Percentiles rank a stretch among this genome's conserved stretches.
Evolutionary conservation across 1,140 invertebrate species (phyloP).

Genomic region (Caerostris extrusa): DNA sequence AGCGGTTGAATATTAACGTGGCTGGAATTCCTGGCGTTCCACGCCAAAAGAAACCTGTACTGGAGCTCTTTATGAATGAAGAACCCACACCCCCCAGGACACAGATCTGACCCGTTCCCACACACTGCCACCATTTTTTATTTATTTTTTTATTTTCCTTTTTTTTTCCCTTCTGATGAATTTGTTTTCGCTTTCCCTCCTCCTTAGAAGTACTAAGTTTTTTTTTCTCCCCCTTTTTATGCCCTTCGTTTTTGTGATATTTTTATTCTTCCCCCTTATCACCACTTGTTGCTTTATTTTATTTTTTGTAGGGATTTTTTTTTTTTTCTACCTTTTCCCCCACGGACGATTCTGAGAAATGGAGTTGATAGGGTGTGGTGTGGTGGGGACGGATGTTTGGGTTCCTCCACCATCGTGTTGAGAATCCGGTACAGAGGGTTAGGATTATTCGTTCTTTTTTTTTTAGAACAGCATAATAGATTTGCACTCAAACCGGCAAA

Average conservation of each 20-base stretch:
- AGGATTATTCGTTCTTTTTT: slow-evolving; percentile 1
- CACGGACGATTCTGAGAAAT: slow-evolving; percentile 39
- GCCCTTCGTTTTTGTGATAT: not conserved
- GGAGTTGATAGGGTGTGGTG: slow-evolving; percentile 32
- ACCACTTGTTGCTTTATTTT: slow-evolving; percentile 42
- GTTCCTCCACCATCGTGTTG: not conserved
- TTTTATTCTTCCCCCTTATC: slow-evolving; percentile 17
- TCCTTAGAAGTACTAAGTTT: slow-evolving; percentile 22
- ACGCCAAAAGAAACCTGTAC: slow-evolving; percentile 75
- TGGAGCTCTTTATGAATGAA: slow-evolving; percentile 74
- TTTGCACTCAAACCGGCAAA: too few relatives aligned
- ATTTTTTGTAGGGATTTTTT: not conserved
- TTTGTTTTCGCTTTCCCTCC: slow-evolving; percentile 44
- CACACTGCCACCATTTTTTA: slow-evolving; percentile 35
- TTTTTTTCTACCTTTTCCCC: not conserved
- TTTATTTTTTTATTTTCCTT: not conserved
- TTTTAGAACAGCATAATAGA: not conserved
- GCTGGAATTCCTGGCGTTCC: slow-evolving; percentile 71
- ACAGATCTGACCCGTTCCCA: slow-evolving; percentile 74
- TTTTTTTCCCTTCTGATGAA: slow-evolving; percentile 24
- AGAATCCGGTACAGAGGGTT: slow-evolving; percentile 1
- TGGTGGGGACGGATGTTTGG: slow-evolving; percentile 45
- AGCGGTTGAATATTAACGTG: slow-evolving; percentile 74
- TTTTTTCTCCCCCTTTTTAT: slow-evolving; percentile 38
- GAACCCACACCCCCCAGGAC: slow-evolving; percentile 64